phyloP scores from a whole-genome alignment of 2,888 invertebrate genomes.

The Drosophila formosana region DNA sequence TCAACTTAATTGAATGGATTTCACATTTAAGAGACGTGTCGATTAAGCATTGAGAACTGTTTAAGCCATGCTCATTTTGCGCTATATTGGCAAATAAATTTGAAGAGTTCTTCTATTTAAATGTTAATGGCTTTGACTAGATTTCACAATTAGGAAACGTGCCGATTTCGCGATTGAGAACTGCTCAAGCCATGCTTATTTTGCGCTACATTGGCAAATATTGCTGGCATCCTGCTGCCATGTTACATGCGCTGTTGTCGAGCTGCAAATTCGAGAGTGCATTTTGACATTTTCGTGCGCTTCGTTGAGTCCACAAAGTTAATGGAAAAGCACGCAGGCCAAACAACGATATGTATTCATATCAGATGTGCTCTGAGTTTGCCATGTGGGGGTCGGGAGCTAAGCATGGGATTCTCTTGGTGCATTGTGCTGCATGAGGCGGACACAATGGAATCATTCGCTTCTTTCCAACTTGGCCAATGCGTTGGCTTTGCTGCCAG shows the following conservation, averaged over 20 bases:
- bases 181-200: slow-evolving; percentile 4
- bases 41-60: too few species aligned
- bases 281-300: slow-evolving; percentile 77
- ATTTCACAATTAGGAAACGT: background rate
- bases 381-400: slow-evolving; percentile 24
- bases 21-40: too few species aligned
- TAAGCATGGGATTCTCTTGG: slow-evolving; percentile 43
- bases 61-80: too few species aligned
- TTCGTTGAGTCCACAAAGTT: slow-evolving; percentile 67
- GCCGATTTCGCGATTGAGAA: slow-evolving; percentile 18
- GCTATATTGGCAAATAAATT: too few species aligned
- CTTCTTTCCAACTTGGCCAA: slow-evolving; percentile 34
- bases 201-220: slow-evolving; percentile 26
- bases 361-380: slow-evolving; percentile 17
- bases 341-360: slow-evolving; percentile 42
- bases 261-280: slow-evolving; percentile 61
- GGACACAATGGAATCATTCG: slow-evolving; percentile 42
- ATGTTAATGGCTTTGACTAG: background rate
- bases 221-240: slow-evolving; percentile 5
- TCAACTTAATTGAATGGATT: too few species aligned
- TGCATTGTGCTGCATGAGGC: slow-evolving; percentile 24
- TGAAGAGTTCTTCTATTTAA: background rate
- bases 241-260: background rate
- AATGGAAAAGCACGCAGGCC: slow-evolving; percentile 65
- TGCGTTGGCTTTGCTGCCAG: slow-evolving; percentile 16